A percentile compares a stretch with the other conserved stretches of the same genome.
Conservation (phyloP, 1,140 invertebrate genomes). For the Eumeta japonica region DNA sequence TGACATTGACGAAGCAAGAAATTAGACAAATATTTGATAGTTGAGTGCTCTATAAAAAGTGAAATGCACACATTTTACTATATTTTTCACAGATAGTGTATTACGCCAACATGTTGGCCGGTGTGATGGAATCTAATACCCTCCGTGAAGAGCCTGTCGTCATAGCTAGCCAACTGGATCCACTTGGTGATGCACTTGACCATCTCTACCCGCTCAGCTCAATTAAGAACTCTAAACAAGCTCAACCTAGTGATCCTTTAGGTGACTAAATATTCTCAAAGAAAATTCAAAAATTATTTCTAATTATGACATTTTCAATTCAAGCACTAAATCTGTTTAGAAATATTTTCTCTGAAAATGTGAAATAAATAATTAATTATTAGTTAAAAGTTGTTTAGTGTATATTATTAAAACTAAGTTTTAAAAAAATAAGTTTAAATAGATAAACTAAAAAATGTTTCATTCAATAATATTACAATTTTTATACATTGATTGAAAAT, state of each 20-base stretch:
- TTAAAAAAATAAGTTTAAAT: too few species aligned
- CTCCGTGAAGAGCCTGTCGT: conserved; percentile 59
- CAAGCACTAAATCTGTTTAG: background rate
- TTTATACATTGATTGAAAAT: too few species aligned
- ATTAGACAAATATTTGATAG: too few species aligned
- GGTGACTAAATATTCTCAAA: conserved; percentile 25
- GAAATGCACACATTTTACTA: background rate
- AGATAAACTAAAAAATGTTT: too few species aligned
- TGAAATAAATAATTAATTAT: too few species aligned
- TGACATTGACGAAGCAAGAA: too few species aligned
- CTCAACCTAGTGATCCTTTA: conserved; percentile 59
- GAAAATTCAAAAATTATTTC: background rate
- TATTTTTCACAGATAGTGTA: conserved; percentile 72
- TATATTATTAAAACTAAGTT: too few species aligned
- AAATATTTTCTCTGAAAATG: conserved; percentile 29
- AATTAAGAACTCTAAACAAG: conserved; percentile 46
- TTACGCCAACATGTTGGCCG: conserved; percentile 86
- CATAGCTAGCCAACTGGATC: conserved; percentile 41
- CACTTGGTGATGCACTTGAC: conserved; percentile 41
- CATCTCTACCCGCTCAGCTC: conserved; percentile 40
- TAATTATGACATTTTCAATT: background rate
- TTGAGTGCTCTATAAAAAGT: too few species aligned
- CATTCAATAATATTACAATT: too few species aligned
- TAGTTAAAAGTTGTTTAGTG: too few species aligned
- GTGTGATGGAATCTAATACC: conserved; percentile 69